Conservation (phyloP, 2,113 vertebrate genomes). For the Burhinus bistriatus region DNA sequence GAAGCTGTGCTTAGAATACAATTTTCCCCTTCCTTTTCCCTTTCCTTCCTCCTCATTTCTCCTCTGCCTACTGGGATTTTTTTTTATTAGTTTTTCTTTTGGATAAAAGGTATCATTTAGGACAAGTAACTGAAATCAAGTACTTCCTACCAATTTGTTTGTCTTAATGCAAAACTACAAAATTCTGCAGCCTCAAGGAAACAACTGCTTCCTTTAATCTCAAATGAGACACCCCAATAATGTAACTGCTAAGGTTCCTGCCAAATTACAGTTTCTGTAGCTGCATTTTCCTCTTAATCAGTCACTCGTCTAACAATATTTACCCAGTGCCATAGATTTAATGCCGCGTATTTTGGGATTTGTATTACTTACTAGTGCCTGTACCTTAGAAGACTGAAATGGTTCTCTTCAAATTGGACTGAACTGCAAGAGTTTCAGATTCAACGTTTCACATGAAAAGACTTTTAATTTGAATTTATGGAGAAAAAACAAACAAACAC, state of each 20-base stretch:
- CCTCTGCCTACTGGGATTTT: not conserved
- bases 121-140: not conserved
- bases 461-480: not conserved
- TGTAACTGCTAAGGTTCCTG: not conserved
- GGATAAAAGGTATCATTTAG: not conserved
- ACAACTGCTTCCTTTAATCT: not conserved
- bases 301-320: not conserved
- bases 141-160: not conserved
- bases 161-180: not conserved
- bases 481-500: not conserved
- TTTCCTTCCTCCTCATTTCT: not conserved
- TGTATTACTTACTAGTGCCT: not conserved
- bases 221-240: not conserved
- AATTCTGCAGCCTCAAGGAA: not conserved
- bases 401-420: not conserved
- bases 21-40: not conserved
- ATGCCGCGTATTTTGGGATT: not conserved
- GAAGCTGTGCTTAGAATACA: not conserved
- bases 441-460: not conserved
- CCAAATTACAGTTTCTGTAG: not conserved
- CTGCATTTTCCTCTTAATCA: not conserved
- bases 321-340: not conserved
- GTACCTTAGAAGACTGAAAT: not conserved
- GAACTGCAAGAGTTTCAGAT: not conserved
- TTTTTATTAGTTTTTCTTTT: not conserved